Evolutionary conservation across 2,113 vertebrate genomes (phyloP).

Genomic region (Chascanopsetta lugubris): DNA sequence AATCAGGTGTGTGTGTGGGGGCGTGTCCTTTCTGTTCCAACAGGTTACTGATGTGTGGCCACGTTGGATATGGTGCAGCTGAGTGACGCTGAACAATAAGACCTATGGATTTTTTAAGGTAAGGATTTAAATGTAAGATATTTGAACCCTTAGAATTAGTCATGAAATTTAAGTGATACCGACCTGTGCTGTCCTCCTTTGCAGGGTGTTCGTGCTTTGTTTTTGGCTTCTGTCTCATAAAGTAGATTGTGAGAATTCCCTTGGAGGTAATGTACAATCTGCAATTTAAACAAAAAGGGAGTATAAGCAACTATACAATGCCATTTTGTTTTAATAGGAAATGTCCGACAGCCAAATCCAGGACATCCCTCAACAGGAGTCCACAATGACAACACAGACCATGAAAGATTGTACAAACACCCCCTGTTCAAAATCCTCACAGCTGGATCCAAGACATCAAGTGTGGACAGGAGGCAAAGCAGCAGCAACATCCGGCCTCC

Average conservation of each 20-base stretch:
- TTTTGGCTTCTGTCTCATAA: constrained; percentile 16
- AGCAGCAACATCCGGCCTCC: no score
- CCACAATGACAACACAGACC: background rate
- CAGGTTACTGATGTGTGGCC: background rate
- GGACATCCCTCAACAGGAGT: background rate
- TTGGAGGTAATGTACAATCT: constrained; percentile 13
- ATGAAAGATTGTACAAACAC: background rate
- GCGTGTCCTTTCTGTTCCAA: background rate
- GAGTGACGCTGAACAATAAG: constrained; percentile 10
- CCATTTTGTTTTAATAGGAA: no score
- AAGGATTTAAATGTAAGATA: no score
- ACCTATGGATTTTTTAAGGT: background rate
- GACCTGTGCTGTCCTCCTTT: background rate
- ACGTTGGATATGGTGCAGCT: background rate
- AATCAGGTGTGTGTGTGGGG: no score
- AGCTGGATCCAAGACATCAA: no score
- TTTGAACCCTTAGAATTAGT: background rate
- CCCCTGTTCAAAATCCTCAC: background rate
- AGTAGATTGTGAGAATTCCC: constrained; percentile 1
- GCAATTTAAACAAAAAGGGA: no score
- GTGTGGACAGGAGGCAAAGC: no score
- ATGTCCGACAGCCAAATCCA: background rate
- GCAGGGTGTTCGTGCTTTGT: constrained; percentile 22
- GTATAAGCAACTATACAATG: no score
- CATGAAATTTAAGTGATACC: no score